phyloP scores from a whole-genome alignment of 2,113 vertebrate genomes.

The Syngnathoides biaculeatus region DNA sequence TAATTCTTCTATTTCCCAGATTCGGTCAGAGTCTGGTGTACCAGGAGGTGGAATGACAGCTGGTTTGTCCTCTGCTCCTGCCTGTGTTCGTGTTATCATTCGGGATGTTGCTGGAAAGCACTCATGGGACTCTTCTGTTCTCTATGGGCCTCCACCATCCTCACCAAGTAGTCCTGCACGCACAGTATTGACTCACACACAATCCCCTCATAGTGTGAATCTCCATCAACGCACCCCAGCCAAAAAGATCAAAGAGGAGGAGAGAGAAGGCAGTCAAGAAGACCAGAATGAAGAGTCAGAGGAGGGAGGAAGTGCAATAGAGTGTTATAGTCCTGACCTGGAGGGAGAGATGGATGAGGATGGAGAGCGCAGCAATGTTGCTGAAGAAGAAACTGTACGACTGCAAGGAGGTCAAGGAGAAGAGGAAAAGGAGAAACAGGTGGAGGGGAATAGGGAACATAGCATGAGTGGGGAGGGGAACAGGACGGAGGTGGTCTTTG shows the following conservation, averaged over 20 bases:
- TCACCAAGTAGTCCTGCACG: conserved; percentile 51
- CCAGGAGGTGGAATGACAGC: conserved; percentile 92
- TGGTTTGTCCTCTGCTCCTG: conserved; percentile 86
- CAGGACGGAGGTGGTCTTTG: conserved; percentile 66
- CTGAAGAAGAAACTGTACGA: conserved; percentile 35
- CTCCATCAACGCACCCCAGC: conserved; percentile 37
- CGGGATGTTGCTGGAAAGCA: conserved; percentile 96
- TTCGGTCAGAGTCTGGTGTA: conserved; percentile 86
- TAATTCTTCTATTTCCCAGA: conserved; percentile 77
- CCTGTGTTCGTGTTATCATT: conserved; percentile 90
- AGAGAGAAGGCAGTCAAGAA: conserved; percentile 34
- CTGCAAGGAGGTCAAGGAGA: conserved; percentile 13
- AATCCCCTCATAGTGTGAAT: conserved; percentile 32
- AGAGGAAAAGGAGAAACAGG: conserved; percentile 18
- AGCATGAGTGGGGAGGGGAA: conserved; percentile 44
- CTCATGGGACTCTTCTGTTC: conserved; percentile 93
- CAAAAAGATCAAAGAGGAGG: conserved; percentile 33
- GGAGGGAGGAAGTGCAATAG: conserved; percentile 65
- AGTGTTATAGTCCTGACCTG: conserved; percentile 53
- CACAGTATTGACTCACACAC: conserved; percentile 30
- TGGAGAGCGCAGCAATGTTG: conserved; percentile 34
- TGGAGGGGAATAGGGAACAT: conserved; percentile 27
- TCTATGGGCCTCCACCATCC: conserved; percentile 84
- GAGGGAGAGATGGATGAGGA: conserved; percentile 34
- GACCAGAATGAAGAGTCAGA: conserved; percentile 45